Evolutionary conservation across 1,140 invertebrate genomes (phyloP).

Genomic region (Apis cerana): DNA sequence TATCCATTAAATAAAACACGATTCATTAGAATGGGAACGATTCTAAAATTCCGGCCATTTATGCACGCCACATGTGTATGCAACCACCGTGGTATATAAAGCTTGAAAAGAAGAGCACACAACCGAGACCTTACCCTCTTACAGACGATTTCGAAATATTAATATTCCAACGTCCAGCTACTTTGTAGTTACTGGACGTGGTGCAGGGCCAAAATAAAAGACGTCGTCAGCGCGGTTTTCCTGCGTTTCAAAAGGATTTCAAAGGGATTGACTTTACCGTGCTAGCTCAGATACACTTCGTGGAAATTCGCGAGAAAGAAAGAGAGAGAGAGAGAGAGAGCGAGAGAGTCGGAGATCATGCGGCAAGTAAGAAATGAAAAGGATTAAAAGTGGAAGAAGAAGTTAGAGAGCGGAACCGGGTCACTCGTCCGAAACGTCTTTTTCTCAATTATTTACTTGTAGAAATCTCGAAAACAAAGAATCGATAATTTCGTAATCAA

Average conservation of each 20-base stretch:
- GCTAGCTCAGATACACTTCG: slow-evolving; percentile 14
- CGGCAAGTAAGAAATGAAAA: slow-evolving; percentile 35
- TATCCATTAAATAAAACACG: background rate
- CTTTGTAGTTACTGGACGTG: slow-evolving; percentile 19
- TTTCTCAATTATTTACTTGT: slow-evolving; percentile 11
- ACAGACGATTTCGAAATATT: slow-evolving; percentile 56
- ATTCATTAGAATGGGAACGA: background rate
- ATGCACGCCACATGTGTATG: background rate
- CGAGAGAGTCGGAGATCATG: slow-evolving; percentile 7
- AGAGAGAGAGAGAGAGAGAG: background rate
- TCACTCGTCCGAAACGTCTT: slow-evolving; percentile 40
- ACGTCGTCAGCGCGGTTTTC: slow-evolving; percentile 40
- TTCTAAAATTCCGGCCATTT: slow-evolving; percentile 1
- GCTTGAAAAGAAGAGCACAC: slow-evolving; percentile 15
- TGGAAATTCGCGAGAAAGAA: slow-evolving; percentile 36
- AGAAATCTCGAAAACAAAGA: background rate
- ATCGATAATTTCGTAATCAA: background rate
- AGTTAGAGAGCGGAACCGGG: slow-evolving; percentile 43
- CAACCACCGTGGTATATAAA: background rate
- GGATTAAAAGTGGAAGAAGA: slow-evolving; percentile 37
- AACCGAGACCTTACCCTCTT: slow-evolving; percentile 35
- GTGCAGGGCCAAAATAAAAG: slow-evolving; percentile 49
- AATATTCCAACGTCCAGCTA: slow-evolving; percentile 45
- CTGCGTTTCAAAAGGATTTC: slow-evolving; percentile 56
- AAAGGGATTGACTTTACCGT: slow-evolving; percentile 41